These are phyloP conservation scores for Selene dorsalis DNA, from an alignment of 2,797 vertebrate genomes.

Conservation along the genomic window DNA sequence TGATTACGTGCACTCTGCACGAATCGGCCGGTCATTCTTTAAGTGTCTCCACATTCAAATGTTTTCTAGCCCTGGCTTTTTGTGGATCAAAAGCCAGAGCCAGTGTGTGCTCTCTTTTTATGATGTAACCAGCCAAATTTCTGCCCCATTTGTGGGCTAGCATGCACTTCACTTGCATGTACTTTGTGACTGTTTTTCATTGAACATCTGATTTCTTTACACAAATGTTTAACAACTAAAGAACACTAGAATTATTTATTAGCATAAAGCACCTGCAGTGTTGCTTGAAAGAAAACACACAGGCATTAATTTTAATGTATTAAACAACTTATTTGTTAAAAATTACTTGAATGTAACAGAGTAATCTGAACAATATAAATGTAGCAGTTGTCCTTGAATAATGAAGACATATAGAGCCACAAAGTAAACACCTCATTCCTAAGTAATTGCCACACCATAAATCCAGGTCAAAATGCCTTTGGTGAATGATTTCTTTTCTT, in stretches of 20 bases:
- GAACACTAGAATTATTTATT: background rate
- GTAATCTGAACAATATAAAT: background rate
- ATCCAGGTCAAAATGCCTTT: background rate
- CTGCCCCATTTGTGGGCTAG: slow-evolving; percentile 4
- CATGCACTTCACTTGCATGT: background rate
- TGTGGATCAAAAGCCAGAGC: background rate
- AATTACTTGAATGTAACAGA: background rate
- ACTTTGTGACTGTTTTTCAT: background rate
- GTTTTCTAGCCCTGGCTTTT: background rate
- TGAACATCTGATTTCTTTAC: background rate
- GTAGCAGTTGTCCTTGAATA: background rate
- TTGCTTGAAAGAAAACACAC: background rate
- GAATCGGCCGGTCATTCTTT: background rate
- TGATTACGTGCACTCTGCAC: background rate
- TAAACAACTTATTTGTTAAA: background rate
- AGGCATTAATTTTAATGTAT: background rate
- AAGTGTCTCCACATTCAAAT: slow-evolving; percentile 1
- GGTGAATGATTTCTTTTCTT: slow-evolving; percentile 4
- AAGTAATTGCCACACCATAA: background rate
- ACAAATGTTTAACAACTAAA: background rate
- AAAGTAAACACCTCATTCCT: background rate
- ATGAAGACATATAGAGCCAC: background rate
- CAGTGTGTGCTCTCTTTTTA: background rate
- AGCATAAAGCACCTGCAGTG: background rate
- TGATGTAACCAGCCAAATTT: slow-evolving; percentile 10